Conservation (phyloP, 1,140 invertebrate genomes). For the Drosophila teissieri region DNA sequence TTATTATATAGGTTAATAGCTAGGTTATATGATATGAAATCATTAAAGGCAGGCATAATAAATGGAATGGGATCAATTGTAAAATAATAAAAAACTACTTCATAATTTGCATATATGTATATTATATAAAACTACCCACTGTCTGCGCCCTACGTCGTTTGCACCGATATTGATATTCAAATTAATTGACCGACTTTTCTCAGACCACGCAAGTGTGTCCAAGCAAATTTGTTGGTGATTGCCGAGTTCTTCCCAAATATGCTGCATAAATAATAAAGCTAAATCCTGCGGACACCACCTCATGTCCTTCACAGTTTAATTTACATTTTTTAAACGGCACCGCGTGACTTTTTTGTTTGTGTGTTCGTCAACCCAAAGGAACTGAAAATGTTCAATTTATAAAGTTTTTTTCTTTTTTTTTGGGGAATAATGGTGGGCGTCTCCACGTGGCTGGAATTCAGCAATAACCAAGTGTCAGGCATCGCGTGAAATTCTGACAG, state of each 20-base stretch:
- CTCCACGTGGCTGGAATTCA: conserved; percentile 3
- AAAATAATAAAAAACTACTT: too few species aligned
- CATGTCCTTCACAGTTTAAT: conserved; percentile 53
- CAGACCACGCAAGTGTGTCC: conserved; percentile 11
- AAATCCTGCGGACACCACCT: conserved; percentile 10
- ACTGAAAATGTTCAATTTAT: conserved; percentile 80
- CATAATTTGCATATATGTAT: too few species aligned
- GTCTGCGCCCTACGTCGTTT: background rate
- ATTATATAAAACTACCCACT: background rate
- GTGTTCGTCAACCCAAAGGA: conserved; percentile 63
- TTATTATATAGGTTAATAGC: background rate
- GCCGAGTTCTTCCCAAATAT: conserved; percentile 21
- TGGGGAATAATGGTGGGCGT: conserved; percentile 1
- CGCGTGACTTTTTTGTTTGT: conserved; percentile 57
- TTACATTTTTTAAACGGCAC: conserved; percentile 67
- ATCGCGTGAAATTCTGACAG: conserved; percentile 26
- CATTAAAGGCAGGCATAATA: too few species aligned
- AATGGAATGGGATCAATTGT: too few species aligned
- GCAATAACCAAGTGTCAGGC: conserved; percentile 29
- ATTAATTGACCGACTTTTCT: conserved; percentile 41
- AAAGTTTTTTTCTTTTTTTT: conserved; percentile 33
- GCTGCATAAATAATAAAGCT: conserved; percentile 21
- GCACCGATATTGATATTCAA: conserved; percentile 25
- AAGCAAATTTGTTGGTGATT: conserved; percentile 30
- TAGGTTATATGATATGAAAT: too few species aligned